These are phyloP conservation scores for Luperina nickerlii DNA, from an alignment of 2,888 invertebrate species.

Conservation along the genomic window DNA sequence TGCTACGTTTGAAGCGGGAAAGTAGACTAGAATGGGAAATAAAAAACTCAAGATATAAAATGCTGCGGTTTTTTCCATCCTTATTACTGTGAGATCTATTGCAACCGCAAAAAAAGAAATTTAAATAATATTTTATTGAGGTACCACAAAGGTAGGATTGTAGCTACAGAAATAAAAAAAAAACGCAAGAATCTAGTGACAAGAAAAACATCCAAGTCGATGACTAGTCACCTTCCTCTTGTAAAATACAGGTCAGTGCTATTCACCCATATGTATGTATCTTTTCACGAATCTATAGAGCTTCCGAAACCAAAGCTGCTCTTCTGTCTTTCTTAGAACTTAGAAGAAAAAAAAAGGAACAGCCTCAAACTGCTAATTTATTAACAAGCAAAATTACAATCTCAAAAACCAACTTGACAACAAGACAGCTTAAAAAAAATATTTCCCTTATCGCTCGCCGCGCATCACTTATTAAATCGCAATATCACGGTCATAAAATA, in stretches of 20 bases:
- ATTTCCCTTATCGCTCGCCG: conserved; percentile 46
- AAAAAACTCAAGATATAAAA: conserved; percentile 22
- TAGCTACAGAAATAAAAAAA: not conserved
- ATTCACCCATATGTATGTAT: not conserved
- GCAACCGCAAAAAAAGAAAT: not conserved
- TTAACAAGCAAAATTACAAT: conserved; percentile 28
- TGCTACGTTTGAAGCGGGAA: conserved; percentile 25
- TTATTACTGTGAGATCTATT: conserved; percentile 13
- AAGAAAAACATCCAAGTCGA: not conserved
- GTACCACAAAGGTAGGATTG: not conserved
- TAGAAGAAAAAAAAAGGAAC: not conserved
- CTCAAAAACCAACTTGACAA: conserved; percentile 13
- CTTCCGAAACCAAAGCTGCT: not conserved
- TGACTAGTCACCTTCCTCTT: not conserved
- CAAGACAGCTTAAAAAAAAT: conserved; percentile 30
- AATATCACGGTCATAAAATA: conserved; percentile 64
- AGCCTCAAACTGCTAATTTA: not conserved
- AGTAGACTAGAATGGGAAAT: conserved; percentile 20
- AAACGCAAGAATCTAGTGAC: too few relatives aligned
- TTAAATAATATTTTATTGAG: not conserved
- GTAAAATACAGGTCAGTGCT: not conserved
- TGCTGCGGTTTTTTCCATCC: conserved; percentile 26
- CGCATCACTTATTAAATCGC: conserved; percentile 65
- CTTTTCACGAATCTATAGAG: not conserved
- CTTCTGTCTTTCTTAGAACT: not conserved